A percentile compares a stretch with the other conserved stretches of the same genome.
Evolutionary conservation across 2,113 vertebrate genomes (phyloP).

Genomic region (Gulo gulo): DNA sequence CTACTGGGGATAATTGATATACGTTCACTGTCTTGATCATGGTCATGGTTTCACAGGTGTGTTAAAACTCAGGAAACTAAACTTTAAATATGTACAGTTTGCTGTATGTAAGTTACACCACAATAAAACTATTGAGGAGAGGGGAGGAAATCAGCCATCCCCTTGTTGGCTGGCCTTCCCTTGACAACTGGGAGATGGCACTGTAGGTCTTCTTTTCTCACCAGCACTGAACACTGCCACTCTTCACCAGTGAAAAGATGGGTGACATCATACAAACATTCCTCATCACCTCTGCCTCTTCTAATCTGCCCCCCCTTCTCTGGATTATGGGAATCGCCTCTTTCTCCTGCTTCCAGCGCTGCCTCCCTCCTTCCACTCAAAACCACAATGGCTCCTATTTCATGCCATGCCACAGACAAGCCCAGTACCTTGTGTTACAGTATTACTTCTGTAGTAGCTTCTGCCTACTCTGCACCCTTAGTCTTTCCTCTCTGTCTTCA

Average conservation of each 20-base stretch:
- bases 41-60: not conserved
- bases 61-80: not conserved
- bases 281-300: not conserved
- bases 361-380: not conserved
- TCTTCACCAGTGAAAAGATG: not conserved
- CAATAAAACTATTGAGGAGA: not conserved
- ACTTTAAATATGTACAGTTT: not conserved
- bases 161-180: not conserved
- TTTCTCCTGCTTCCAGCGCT: not conserved
- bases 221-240: not conserved
- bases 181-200: not conserved
- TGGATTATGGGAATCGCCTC: not conserved
- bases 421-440: no score
- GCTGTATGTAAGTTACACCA: not conserved
- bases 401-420: not conserved
- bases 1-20: not conserved
- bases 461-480: not conserved
- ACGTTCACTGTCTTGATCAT: not conserved
- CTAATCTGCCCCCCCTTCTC: not conserved
- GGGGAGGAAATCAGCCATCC: not conserved
- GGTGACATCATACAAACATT: not conserved
- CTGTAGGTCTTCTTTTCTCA: not conserved
- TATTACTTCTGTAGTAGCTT: not conserved
- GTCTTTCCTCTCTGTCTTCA: not conserved
- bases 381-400: not conserved